These are phyloP conservation scores for Chiridota heheva DNA, from an alignment of 35 echinoderm and acorn worm species.

Conservation along the genomic window DNA sequence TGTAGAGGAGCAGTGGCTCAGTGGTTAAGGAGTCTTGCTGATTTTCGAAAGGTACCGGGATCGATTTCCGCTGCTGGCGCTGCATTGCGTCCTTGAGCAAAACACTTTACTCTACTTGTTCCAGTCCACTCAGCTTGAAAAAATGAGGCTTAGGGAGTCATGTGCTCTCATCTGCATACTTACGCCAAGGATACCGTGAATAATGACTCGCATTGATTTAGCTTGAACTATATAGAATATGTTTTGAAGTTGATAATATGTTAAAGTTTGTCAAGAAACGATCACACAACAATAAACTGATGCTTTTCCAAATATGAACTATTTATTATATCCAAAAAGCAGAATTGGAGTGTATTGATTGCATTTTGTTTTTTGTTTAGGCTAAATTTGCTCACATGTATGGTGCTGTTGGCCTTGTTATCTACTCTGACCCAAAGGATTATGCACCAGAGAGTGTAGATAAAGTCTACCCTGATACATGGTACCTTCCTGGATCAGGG, in stretches of 20 bases:
- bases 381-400: constrained; percentile 62
- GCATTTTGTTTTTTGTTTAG: constrained; percentile 26
- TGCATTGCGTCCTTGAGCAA: too few relatives aligned
- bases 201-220: too few relatives aligned
- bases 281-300: background rate
- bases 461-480: constrained; percentile 79
- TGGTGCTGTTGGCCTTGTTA: constrained; percentile 79
- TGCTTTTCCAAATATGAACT: background rate
- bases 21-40: too few relatives aligned
- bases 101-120: too few relatives aligned
- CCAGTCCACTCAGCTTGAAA: too few relatives aligned
- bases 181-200: too few relatives aligned
- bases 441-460: constrained; percentile 64
- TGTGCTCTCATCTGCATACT: too few relatives aligned
- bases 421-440: constrained; percentile 93
- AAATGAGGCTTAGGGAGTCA: too few relatives aligned
- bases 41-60: too few relatives aligned
- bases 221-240: background rate
- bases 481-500: constrained; percentile 85
- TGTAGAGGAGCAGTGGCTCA: too few relatives aligned
- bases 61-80: too few relatives aligned
- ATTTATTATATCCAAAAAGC: background rate
- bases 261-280: background rate
- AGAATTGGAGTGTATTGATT: background rate
- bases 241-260: background rate